Percentiles rank a stretch among this genome's conserved stretches.
Conservation (phyloP, 35 echinoderm and acorn worm genomes). For the Apostichopus japonicus region DNA sequence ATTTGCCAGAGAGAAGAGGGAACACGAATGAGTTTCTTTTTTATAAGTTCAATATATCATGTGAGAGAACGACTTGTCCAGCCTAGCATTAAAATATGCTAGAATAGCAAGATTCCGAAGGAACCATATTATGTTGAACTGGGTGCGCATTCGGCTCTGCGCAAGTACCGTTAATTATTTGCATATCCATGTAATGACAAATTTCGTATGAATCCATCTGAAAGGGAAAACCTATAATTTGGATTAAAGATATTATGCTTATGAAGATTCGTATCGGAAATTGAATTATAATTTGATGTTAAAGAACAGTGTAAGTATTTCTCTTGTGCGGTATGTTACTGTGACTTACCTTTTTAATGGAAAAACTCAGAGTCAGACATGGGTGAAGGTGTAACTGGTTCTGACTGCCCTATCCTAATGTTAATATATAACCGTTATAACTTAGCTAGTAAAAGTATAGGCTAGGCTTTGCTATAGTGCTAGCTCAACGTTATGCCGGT, state of each 20-base stretch:
- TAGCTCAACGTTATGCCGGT: too few relatives aligned
- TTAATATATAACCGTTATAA: too few relatives aligned
- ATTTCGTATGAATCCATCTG: conserved; percentile 9
- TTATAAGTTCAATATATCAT: too few relatives aligned
- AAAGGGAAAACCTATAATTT: conserved; percentile 17
- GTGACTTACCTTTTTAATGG: not conserved
- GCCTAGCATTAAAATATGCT: too few relatives aligned
- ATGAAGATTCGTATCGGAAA: conserved; percentile 18
- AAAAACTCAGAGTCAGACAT: not conserved
- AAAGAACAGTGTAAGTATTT: not conserved
- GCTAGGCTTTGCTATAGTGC: not conserved
- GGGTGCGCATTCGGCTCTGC: conserved; percentile 15
- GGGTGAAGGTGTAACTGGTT: not conserved
- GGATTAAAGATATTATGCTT: conserved; percentile 14
- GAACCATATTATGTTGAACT: not conserved
- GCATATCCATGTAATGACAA: conserved; percentile 50
- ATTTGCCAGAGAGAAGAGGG: too few relatives aligned
- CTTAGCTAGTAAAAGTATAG: not conserved
- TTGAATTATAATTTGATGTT: conserved; percentile 9
- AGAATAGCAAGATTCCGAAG: not conserved
- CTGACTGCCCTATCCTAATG: not conserved
- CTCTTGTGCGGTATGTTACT: not conserved
- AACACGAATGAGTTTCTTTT: too few relatives aligned
- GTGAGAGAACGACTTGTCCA: too few relatives aligned
- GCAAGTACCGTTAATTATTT: conserved; percentile 34